phyloP scores from a whole-genome alignment of 2,113 vertebrate species.

The Phrynosoma blainvillii region DNA sequence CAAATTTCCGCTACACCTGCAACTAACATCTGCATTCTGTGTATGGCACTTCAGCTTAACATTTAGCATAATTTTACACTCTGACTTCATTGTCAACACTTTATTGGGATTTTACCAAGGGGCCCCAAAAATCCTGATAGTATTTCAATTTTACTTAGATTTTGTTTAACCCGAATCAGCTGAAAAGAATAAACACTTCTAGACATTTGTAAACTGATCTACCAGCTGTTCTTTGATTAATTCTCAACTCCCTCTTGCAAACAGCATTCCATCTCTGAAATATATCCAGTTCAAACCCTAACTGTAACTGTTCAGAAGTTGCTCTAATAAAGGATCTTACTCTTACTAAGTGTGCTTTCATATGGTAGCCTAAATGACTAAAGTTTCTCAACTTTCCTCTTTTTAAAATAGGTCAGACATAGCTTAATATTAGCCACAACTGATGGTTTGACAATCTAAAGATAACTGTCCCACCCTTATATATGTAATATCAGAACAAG shows the following conservation, averaged over 20 bases:
- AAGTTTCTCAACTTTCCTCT: neutral
- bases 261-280: neutral
- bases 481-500: neutral
- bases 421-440: neutral
- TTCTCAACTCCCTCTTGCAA: neutral
- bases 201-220: neutral
- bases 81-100: neutral
- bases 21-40: neutral
- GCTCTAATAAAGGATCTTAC: neutral
- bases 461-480: neutral
- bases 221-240: neutral
- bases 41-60: neutral
- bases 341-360: neutral
- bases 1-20: neutral
- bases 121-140: neutral
- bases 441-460: neutral
- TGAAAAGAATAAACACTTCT: conserved; percentile 3
- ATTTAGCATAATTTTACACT: neutral
- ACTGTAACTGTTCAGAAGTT: neutral
- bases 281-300: neutral
- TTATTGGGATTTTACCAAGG: neutral
- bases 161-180: neutral
- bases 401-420: neutral
- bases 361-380: neutral
- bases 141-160: neutral